Percentiles rank a stretch among this genome's conserved stretches.
Evolutionary conservation across 1,140 invertebrate species (phyloP).

Genomic region (Charaxes varanes): DNA sequence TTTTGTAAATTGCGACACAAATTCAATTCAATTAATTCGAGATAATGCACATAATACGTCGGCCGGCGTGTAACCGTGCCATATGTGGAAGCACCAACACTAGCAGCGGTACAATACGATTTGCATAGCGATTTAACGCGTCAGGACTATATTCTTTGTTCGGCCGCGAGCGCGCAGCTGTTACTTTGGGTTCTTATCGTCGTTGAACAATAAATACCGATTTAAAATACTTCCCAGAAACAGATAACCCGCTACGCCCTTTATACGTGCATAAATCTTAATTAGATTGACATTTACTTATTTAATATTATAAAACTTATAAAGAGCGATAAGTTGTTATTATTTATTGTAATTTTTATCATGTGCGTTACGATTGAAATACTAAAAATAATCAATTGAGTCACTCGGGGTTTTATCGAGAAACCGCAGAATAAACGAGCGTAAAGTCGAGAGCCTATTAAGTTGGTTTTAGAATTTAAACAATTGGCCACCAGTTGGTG

Average conservation of each 20-base stretch:
- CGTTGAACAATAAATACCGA: constrained; percentile 52
- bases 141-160: constrained; percentile 63
- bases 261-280: constrained; percentile 25
- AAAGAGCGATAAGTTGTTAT: not conserved
- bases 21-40: constrained; percentile 43
- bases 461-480: constrained; percentile 18
- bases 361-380: not conserved
- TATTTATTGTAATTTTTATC: constrained; percentile 1
- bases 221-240: constrained; percentile 56
- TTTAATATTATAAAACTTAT: constrained; percentile 5
- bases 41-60: constrained; percentile 48
- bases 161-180: constrained; percentile 49
- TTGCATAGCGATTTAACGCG: constrained; percentile 46
- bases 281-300: constrained; percentile 14
- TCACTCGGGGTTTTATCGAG: constrained; percentile 9
- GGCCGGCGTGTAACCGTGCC: constrained; percentile 31
- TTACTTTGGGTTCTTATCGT: constrained; percentile 45
- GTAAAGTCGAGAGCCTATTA: constrained; percentile 5
- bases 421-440: constrained; percentile 15
- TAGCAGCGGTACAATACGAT: constrained; percentile 35
- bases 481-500: constrained; percentile 12
- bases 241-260: constrained; percentile 48
- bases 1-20: constrained; percentile 42
- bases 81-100: constrained; percentile 28
- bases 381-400: constrained; percentile 9